Percentiles rank a stretch among this genome's conserved stretches.
Evolutionary conservation across 64 coral and sea anemone genomes (phyloP).

Genomic region (Trachythela sp.): DNA sequence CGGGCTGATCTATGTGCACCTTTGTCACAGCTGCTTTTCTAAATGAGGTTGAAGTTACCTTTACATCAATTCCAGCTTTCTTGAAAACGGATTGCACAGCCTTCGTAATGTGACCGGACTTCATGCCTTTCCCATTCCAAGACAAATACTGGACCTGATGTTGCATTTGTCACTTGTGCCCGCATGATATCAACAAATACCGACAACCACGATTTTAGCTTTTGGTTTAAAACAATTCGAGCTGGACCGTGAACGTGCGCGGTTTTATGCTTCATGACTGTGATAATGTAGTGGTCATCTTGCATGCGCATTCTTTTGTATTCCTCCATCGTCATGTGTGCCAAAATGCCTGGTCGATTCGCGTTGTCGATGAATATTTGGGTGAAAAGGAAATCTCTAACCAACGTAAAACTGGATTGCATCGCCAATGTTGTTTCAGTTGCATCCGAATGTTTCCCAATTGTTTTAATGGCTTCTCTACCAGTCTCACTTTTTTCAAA

Average conservation of each 20-base stretch:
- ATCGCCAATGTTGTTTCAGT: not conserved
- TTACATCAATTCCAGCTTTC: not conserved
- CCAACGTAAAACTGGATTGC: not conserved
- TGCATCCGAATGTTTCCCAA: conserved; percentile 34
- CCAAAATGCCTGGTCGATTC: conserved; percentile 41
- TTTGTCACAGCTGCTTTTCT: not conserved
- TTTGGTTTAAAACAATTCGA: conserved; percentile 5
- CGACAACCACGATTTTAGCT: not conserved
- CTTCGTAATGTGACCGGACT: not conserved
- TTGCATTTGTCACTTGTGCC: not conserved
- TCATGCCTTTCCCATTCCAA: not conserved
- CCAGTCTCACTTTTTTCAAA: conserved; percentile 49
- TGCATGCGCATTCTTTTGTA: not conserved
- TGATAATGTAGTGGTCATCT: conserved; percentile 44
- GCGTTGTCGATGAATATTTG: conserved; percentile 50
- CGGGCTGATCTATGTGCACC: not conserved
- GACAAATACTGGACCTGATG: not conserved
- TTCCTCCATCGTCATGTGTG: conserved; percentile 44
- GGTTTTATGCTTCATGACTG: conserved; percentile 39
- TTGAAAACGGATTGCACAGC: not conserved
- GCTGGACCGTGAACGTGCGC: conserved; percentile 20
- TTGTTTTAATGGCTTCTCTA: conserved; percentile 41
- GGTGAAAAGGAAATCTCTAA: conserved; percentile 39
- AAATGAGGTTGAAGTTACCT: not conserved
- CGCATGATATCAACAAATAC: not conserved